Base-by-base conservation (phyloP, 2,797 vertebrate genomes). In the Thaleichthys pacificus region DNA sequence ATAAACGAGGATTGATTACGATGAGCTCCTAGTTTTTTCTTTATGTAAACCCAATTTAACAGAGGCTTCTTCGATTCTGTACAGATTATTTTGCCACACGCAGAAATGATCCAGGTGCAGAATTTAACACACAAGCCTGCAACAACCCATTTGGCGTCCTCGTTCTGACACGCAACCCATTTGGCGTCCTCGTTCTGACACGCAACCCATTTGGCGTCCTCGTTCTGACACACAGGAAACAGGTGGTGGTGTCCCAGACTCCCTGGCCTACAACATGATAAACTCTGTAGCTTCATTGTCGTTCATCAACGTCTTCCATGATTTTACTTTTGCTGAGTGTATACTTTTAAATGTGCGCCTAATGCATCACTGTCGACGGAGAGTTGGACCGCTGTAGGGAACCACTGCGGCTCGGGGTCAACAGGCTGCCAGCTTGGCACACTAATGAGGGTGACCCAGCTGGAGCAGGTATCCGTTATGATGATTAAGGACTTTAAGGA, bases 281-380 rank as follows among this genome's bases (percentile, higher is more conserved):
- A 81, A 82, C 72, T 64, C 38, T 49, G 1, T 38, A 12, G 38
- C 26, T 30, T 66, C 51, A n/a, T 30, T 63, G 67, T 71, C 76
- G 73, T 93, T 85, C 47, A 73, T 92, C 87, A 89, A 47, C 61
- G 79, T 82, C 80, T 67, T 75, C 70, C 51, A n/a, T 17, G 14
- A 71, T 67, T 22, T 80, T 3, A 12, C 69, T 60, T 88, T 77
- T 89, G 90, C 89, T 91, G 91, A 91, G 82, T 87, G 35, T 61
- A 58, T n/a, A 1, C 72, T 85, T 86, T 82, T 83, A 75, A 78
- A 74, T 5, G 73, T 58, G 64, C 30, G 66, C 24, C 51, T 73
- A 67, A 79, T 88, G 77, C 62, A 89, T 91, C 80, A 78, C 49
- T 47, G 28, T 73, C 72, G 24, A 19, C 78, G 17, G 74, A 22